phyloP scores from a whole-genome alignment of 2,888 invertebrate species.

The Drosophila robusta region DNA sequence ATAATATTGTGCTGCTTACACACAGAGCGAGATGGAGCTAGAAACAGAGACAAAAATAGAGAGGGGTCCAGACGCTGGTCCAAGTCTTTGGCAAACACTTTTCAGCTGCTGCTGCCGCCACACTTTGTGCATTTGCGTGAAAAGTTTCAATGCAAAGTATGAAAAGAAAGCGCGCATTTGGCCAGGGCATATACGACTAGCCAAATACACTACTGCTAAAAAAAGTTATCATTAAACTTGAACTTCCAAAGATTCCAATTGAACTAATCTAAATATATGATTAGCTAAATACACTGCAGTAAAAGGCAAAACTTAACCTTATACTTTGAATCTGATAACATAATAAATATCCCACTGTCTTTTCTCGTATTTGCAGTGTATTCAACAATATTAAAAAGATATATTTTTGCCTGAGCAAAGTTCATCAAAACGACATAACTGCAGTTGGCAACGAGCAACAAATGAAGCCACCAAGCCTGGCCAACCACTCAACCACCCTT shows the following conservation, averaged over 20 bases:
- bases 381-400: constrained; percentile 36
- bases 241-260: too few species aligned
- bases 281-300: too few species aligned
- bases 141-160: constrained; percentile 26
- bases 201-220: neutral
- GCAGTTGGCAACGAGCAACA: constrained; percentile 49
- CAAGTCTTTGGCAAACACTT: constrained; percentile 61
- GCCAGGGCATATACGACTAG: constrained; percentile 3
- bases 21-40: neutral
- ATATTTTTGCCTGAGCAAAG: constrained; percentile 52
- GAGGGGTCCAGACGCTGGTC: constrained; percentile 5
- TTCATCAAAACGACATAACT: constrained; percentile 68
- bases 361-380: constrained; percentile 21
- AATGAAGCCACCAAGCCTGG: constrained; percentile 45
- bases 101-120: constrained; percentile 45
- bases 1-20: constrained; percentile 40
- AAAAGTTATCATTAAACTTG: too few species aligned
- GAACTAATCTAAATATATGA: too few species aligned
- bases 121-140: constrained; percentile 31
- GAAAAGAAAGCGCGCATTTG: constrained; percentile 1
- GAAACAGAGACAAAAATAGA: neutral
- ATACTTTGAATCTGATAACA: too few species aligned
- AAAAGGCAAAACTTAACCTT: too few species aligned
- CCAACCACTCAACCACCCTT: constrained; percentile 35
- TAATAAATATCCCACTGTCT: neutral